These are phyloP conservation scores for Crypturellus undulatus DNA, from an alignment of 2,113 vertebrate species.

Conservation along the genomic window DNA sequence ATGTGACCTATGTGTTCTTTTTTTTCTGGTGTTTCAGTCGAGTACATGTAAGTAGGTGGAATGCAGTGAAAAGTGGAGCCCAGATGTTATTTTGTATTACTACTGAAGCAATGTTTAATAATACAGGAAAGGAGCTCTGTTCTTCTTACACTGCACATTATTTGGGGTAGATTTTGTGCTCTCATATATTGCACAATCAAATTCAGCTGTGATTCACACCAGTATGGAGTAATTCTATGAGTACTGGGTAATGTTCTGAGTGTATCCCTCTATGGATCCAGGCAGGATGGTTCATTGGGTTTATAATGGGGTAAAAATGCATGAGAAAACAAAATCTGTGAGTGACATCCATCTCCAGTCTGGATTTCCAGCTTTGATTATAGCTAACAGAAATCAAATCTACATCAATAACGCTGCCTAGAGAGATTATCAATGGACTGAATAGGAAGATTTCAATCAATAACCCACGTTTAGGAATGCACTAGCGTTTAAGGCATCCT, in stretches of 20 bases:
- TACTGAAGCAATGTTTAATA: background rate
- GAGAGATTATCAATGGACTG: background rate
- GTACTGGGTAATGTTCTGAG: background rate
- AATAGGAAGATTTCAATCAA: background rate
- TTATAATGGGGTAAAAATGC: background rate
- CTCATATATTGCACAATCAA: background rate
- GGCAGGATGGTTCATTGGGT: background rate
- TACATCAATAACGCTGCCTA: background rate
- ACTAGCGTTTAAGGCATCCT: background rate
- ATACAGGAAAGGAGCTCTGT: background rate
- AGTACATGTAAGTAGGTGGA: background rate
- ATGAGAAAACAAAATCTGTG: background rate
- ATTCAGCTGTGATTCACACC: background rate
- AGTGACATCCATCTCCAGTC: background rate
- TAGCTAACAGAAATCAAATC: rapidly evolving
- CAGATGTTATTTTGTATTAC: background rate
- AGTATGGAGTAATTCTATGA: background rate
- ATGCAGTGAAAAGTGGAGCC: background rate
- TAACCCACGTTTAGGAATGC: background rate
- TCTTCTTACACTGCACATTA: background rate
- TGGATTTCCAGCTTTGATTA: background rate
- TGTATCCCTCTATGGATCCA: background rate
- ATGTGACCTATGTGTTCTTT: background rate
- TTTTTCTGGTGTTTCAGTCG: background rate
- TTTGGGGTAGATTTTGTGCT: background rate